These are phyloP conservation scores for Oncorhynchus masou DNA, from an alignment of 2,113 vertebrate genomes.

Conservation along the genomic window DNA sequence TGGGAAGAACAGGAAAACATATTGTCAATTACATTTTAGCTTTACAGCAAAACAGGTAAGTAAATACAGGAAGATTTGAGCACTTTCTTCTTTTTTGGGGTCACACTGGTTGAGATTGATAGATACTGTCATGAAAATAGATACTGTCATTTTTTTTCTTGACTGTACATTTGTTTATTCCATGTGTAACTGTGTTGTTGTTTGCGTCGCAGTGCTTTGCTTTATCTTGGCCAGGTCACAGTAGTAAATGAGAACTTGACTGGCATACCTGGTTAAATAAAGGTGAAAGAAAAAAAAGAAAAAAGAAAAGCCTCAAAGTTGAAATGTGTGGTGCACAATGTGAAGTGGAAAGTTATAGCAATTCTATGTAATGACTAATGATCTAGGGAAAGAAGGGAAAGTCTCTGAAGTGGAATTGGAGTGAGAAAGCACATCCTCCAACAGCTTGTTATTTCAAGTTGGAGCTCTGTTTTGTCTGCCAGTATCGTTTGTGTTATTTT, in stretches of 20 bases:
- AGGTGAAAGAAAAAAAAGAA: no score
- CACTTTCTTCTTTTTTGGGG: background rate
- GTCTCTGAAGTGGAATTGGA: slow-evolving; percentile 7
- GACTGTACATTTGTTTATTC: no score
- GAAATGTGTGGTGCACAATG: background rate
- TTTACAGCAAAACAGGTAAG: background rate
- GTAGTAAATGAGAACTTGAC: no score
- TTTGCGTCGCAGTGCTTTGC: no score
- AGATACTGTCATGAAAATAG: slow-evolving; percentile 11
- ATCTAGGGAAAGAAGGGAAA: slow-evolving; percentile 27
- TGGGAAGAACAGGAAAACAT: no score
- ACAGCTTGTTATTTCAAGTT: slow-evolving; percentile 49
- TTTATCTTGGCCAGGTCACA: no score
- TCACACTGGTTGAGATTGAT: slow-evolving; percentile 23
- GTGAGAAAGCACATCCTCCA: slow-evolving; percentile 36
- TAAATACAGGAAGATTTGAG: background rate
- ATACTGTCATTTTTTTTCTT: no score
- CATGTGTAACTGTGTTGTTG: no score
- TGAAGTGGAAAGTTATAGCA: slow-evolving; percentile 33
- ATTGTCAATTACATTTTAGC: background rate
- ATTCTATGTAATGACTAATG: slow-evolving; percentile 44
- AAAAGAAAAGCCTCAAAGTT: slow-evolving; percentile 6
- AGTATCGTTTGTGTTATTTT: slow-evolving; percentile 43
- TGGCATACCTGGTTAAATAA: no score
- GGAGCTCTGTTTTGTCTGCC: slow-evolving; percentile 24